phyloP scores from a whole-genome alignment of 2,797 vertebrate genomes.

The Hafferia zeledoni region DNA sequence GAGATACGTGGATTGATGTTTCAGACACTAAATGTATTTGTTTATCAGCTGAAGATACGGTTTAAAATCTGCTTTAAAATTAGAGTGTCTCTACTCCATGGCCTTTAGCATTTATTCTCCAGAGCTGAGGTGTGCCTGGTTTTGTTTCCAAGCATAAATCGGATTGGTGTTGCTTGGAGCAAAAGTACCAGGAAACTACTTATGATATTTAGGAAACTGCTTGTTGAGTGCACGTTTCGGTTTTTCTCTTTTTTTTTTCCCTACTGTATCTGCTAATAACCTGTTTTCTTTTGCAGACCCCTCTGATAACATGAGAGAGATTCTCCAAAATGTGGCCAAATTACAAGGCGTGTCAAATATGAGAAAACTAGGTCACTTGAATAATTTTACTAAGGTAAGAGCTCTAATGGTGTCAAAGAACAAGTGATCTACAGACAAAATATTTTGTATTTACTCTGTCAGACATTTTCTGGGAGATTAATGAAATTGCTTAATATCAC shows the following conservation, averaged over 20 bases:
- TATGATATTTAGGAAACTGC: not conserved
- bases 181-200: not conserved
- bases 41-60: not conserved
- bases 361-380: constrained; percentile 98
- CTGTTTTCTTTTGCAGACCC: constrained; percentile 84
- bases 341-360: constrained; percentile 97
- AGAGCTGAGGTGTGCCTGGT: not conserved
- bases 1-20: not conserved
- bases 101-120: not conserved
- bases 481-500: not conserved
- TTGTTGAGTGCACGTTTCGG: not conserved
- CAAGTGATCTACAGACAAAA: not conserved
- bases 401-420: not conserved
- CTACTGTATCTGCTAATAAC: not conserved
- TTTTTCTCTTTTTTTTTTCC: not conserved
- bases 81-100: accelerated
- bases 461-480: not conserved
- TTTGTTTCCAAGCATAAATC: not conserved
- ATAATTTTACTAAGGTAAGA: constrained; percentile 98
- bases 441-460: not conserved
- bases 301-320: constrained; percentile 95
- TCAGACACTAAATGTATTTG: not conserved
- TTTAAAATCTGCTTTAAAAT: not conserved
- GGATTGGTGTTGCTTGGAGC: not conserved
- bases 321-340: constrained; percentile 98